Base-by-base conservation (phyloP, 1,140 invertebrate species). In the Bacillus rossius region DNA sequence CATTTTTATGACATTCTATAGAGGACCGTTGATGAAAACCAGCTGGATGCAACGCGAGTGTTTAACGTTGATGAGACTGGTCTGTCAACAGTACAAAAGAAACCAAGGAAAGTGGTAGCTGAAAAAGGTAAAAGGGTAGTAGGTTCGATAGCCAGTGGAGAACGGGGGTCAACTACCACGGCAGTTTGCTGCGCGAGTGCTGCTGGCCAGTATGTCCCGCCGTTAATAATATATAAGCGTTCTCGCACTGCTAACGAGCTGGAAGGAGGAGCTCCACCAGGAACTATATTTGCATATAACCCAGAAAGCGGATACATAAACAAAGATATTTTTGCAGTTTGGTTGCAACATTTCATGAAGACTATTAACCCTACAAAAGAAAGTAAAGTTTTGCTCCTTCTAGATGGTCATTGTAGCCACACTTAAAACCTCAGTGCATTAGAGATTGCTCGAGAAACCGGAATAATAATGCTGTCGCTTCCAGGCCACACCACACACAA, bases 121-220 rank as follows among this genome's bases (percentile, higher is more conserved):
- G 7, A n/a, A 19, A 72, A 71, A 66, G 67, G 69, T 17, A 67
- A 69, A 40, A 63, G 69, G 20, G 71, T 76, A 69, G 64, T 77
- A 23, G 74, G 71, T 16, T 50, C 59, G 19, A 54, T 73, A n/a
- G 67, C 70, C 20, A 75, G 70, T 60, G 74, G 71, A 49, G 74
- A 79, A 67, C 56, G 71, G 23, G 74, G 73, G 7, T 63, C 67
- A 13, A 72, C 72, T 52, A 73, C 75, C 2, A 77, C 76, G 20
- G 56, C 71, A 17, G 68, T 71, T 57, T 70, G 65, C 50, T 64
- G 64, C 40, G 59, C 67, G 2, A 69, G 51, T 67, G 70, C 72
- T 51, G 34, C 57, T 26, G 70, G 71, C 5, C 49, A 63, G 52
- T 67, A 55, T 41, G 58, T 73, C 7, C 73, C 74, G 22, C 73